A percentile compares a stretch with the other conserved stretches of the same genome.
These are phyloP conservation scores for Drosophila nigrodunni DNA, from an alignment of 1,140 invertebrate genomes.

Conservation along the genomic window DNA sequence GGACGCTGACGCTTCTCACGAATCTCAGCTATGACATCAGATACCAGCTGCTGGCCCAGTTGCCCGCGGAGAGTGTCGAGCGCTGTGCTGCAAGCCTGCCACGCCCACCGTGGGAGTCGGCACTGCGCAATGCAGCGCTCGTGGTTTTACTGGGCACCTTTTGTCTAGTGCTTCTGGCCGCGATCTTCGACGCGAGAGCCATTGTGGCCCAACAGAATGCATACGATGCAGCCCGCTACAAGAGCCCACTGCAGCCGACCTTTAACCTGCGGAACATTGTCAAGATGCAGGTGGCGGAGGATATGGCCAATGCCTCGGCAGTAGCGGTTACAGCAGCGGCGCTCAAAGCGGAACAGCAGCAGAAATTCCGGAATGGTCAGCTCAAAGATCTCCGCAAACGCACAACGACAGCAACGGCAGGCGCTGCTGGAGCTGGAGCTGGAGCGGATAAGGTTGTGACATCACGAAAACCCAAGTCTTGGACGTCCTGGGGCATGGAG, in stretches of 20 bases:
- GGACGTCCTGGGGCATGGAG: slow-evolving; percentile 68
- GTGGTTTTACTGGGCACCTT: slow-evolving; percentile 88
- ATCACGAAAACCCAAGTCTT: slow-evolving; percentile 55
- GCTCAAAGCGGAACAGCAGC: slow-evolving; percentile 37
- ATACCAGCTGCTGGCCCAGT: slow-evolving; percentile 91
- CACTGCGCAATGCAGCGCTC: slow-evolving; percentile 89
- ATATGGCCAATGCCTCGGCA: slow-evolving; percentile 38
- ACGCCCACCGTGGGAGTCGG: slow-evolving; percentile 92
- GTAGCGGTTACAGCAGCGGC: slow-evolving; percentile 24
- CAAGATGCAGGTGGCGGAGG: slow-evolving; percentile 61
- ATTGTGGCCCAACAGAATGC: slow-evolving; percentile 87
- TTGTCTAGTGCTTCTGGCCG: slow-evolving; percentile 88
- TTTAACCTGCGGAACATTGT: slow-evolving; percentile 87
- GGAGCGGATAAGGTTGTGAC: slow-evolving; percentile 9
- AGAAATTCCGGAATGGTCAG: slow-evolving; percentile 36
- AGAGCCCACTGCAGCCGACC: slow-evolving; percentile 86
- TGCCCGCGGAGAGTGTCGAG: slow-evolving; percentile 91
- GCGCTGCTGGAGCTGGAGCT: not conserved
- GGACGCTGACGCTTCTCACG: slow-evolving; percentile 87
- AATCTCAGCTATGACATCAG: slow-evolving; percentile 87
- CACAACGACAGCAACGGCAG: not conserved
- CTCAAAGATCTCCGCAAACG: slow-evolving; percentile 61
- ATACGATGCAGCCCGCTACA: slow-evolving; percentile 85
- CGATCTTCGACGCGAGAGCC: slow-evolving; percentile 91
- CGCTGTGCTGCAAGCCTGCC: slow-evolving; percentile 90